Base-by-base conservation (phyloP, 1,140 invertebrate species). In the Euborellia annulipes region DNA sequence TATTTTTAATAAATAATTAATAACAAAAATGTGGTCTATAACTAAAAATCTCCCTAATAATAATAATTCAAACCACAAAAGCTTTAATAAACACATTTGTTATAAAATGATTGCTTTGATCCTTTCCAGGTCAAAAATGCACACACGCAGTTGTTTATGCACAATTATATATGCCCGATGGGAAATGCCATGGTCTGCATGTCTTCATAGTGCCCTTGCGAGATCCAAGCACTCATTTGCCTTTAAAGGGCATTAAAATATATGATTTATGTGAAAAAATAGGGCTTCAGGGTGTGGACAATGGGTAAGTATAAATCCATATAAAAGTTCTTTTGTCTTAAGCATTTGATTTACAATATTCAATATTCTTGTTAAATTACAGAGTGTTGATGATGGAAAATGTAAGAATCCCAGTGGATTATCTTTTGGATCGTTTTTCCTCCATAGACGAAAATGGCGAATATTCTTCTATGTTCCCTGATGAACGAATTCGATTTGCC, bases 131-230 rank as follows among this genome's bases (percentile, higher is more conserved):
- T 47, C 79, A 93, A 72, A 79, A 76, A 20, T 82, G 85, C 45
- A 94, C 88, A 0, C 81, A 94, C 57, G 84, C 82, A 1, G 60
- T 92, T 40, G 70, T 92, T 4, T 95, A 88, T 67, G 92, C 92
- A 2, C 87, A 94, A 63, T 66, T 96, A 27, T 76, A 81, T 55
- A 85, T 83, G 3, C 69, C 73, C 0, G 80, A 84, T 62, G 75
- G 75, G 4, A 64, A 65, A 13, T 75, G 78, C 58, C 82, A 88
- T 56, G 85, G 86, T 2, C 62, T 90, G 3, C 82, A 87, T 63
- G 70, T 76, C 0, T 90, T 90, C 63, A 65, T 88, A 32, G 79
- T 85, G 14, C 85, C 83, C 1, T 68, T 90, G 37, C 67, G 86
- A 20, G 74, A 85, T 64, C 71, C 78, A 0, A 69, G 71, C 41